Evolutionary conservation across 2,888 invertebrate genomes (phyloP), one percentile per base, ranked within the genome.

Genomic region (Drosophila gaucha): DNA sequence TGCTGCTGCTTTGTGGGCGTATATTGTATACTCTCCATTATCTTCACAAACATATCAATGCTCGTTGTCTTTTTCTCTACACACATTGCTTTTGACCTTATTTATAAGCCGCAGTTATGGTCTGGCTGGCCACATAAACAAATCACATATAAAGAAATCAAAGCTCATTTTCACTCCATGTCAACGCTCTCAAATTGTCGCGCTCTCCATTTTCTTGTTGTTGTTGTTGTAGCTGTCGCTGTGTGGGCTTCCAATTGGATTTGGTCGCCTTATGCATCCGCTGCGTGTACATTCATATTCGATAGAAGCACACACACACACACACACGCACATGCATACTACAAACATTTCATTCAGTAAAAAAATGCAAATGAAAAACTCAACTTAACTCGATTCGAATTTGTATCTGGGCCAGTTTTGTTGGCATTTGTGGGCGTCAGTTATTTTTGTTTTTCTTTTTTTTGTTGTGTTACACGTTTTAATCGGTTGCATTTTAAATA

Each of bases 111-210:
- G 66, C 66, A 60, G 44, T 74, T 82, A 75, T 82, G 78, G 82
- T 59, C 67, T 66, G 74, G 78, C 71, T 35, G 41, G 64, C 67
- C 68, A 65, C 83, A 86, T 78, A 83, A 82, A 82, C 80, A 82
- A 73, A 78, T 71, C 76, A 77, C 67, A 76, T 68, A 79, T 72
- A 83, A 83, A 83, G 75, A 86, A 86, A 83, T 74, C 87, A 73
- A 82, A 82, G 86, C 75, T 80, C 87, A 84, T 85, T 86, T 84
- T 86, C 84, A 84, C 84, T 85, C 69, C 79, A 84, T 84, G 85
- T 59, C 70, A 64, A 58, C 60, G 72, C 73, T 63, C 63, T 55
- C 52, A 65, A 67, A 69, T 63, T 79, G 59, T 65, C 60, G 72
- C 64, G 63, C 68, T 65, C 59, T 65, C 65, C 58, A 67, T 41